Percentiles rank a stretch among this genome's conserved stretches.
Evolutionary conservation across 2,888 invertebrate genomes (phyloP).

Genomic region (Fabriciana adippe): DNA sequence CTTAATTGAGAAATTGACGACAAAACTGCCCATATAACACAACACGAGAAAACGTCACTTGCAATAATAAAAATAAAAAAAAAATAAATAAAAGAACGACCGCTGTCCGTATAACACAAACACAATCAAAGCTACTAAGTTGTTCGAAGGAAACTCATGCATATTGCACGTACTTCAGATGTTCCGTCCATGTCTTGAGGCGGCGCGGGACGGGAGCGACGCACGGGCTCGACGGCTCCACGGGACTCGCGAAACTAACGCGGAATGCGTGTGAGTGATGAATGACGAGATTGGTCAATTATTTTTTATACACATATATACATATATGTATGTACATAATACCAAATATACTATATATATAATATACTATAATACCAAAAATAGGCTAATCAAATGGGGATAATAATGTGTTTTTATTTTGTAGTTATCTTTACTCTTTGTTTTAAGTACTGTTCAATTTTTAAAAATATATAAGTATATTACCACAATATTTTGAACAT

Average conservation of each 20-base stretch:
- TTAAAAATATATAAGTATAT: no score
- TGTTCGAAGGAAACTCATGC: slow-evolving; percentile 19
- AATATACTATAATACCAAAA: no score
- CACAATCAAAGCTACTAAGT: no score
- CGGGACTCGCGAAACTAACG: slow-evolving; percentile 52
- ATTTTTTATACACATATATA: not conserved
- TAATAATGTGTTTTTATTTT: no score
- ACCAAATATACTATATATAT: no score
- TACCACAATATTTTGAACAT: no score
- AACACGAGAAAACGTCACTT: slow-evolving; percentile 1
- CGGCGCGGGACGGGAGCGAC: slow-evolving; percentile 58
- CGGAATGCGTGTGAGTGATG: slow-evolving; percentile 51
- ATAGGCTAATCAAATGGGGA: no score
- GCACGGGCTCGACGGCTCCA: slow-evolving; percentile 52
- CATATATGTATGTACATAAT: no score
- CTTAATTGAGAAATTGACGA: not conserved
- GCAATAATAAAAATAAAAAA: not conserved
- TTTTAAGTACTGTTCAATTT: no score
- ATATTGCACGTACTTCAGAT: slow-evolving; percentile 71
- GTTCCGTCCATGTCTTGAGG: slow-evolving; percentile 74
- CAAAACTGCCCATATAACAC: not conserved
- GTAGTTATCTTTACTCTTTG: not conserved
- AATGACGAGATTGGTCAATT: slow-evolving; percentile 45
- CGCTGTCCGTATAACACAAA: not conserved
- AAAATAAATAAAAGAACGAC: not conserved